Evolutionary conservation across 2,113 vertebrate species (phyloP), one percentile per base, ranked within the genome.

Genomic region (Pelmatolapia mariae): DNA sequence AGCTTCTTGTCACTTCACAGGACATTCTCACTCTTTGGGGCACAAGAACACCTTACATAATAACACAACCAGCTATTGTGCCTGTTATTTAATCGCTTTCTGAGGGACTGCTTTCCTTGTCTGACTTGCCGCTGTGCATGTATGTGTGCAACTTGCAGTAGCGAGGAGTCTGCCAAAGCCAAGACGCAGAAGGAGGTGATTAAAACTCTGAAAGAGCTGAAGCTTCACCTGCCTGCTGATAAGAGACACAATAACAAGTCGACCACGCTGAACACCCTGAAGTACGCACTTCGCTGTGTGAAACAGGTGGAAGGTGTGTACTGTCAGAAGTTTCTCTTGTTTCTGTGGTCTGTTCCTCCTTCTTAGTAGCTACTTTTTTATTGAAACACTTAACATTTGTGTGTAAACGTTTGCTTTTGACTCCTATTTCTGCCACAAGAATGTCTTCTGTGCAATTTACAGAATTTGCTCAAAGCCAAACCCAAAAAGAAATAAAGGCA

Each of bases 261-360:
- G 33, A 96, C 96, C 86, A 98, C 98, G 0, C 85, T 98, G 85
- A 97, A 97, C 0, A 97, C 98, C 0, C 81, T 99, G 76, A 98
- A 98, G 91, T 98, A 98, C 0, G 98, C 98, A 4, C 96, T 99
- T 85, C 96, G 97, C 84, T 99, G 98, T 38, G 97, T 99, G 93
- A 98, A 98, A 90, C 99, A 99, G 91, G 98, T 99, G 86, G 97
- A 97, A 98, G 98, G 99, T 99, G 95, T 89, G 96, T 88, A 93
- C 81, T 3, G 5, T 24, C 45, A 40, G 16, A 4, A 36, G n/a
- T 45, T 33, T n/a, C 18, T 18, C 3, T 29, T 29, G 68, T 73
- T 76, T 76, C 24, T 19, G 15, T 29, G 16, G 16, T 50, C 7
- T 50, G 71, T 78, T 78, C 24, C 43, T 50, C 15, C 15, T 19